Evolutionary conservation across 2,113 vertebrate genomes (phyloP), one percentile per base, ranked within the genome.

Genomic region (Varanus salvator): DNA sequence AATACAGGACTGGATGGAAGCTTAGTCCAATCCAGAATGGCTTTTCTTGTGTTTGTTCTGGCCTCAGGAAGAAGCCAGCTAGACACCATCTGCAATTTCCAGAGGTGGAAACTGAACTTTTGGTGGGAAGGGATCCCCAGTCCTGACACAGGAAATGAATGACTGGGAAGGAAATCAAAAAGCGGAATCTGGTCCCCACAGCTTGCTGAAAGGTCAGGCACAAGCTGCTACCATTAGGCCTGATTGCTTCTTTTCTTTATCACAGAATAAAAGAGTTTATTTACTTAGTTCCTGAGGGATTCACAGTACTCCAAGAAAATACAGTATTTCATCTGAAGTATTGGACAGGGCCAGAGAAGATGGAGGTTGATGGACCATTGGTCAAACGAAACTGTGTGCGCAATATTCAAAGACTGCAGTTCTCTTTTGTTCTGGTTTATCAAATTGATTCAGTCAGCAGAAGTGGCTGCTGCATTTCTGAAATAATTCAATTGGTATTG

Each of bases 401-500:
- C 12, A 52, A 69, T 21, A n/a, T 44, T 23, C 17, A 15, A 48
- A 15, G 23, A 54, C 17, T 52, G 3, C 34, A 77, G 12, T 27
- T 77, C 48, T 48, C 57, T 38, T 85, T 84, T 77, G 71, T 84
- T 52, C 50, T 52, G 21, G 57, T 85, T 69, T 69, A 31, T 85
- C 25, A 7, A 38, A 77, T 54, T 68, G 31, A 84, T 84, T 90
- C 71, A 54, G n/a, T 85, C n/a, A 34, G 17, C 14, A 77, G 31
- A 90, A 78, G 88, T 69, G 64, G 64, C 75, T 44, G 27, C n/a
- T 69, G 31, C 17, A 85, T 31, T 23, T 44, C 8, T 31, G 29
- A 64, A 15, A 78, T 71, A 19, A 80, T 80, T 89, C 85, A 78
- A 85, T 85, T 80, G 48, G 60, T 54, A 80, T 71, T 78, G 60